Base-by-base conservation (phyloP, 2,888 invertebrate species). In the Zeuzera pyrina region DNA sequence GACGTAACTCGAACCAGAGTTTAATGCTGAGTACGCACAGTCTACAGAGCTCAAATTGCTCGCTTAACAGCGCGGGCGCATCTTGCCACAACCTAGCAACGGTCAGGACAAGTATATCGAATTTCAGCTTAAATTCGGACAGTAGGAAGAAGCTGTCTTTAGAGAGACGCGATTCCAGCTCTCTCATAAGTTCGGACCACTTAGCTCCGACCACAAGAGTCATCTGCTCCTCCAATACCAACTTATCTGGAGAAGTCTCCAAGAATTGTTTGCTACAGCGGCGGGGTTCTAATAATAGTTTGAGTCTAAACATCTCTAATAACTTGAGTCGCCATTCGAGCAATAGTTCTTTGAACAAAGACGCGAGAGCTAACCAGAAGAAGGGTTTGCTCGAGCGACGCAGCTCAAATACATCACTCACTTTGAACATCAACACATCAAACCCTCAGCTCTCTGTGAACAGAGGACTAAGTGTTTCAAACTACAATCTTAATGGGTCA, bases 321-420 rank as follows among this genome's bases (percentile, higher is more conserved):
- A 69, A 59, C 28, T 55, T 87, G 2, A 86, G 86, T 45, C 58
- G 86, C 5, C 86, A 87, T 45, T 84, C 85, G 1, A 88, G 86
- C 39, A 84, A 88, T 34, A 87, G 78, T 36, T 86, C 87, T 0
- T 61, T 87, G 2, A 85, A 79, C 35, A 78, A 77, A 51, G 81
- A 79, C 4, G 57, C 59, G 0, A 81, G 73, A 48, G 45, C 58
- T 0, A 63, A 64, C 0, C 84, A 74, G 26, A 86, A 86, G 24
- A 91, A 91, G 49, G 92, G 93, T 5, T 70, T 94, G 1, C 71
- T 94, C 3, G 94, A 94, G 59, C 86, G 97, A 14, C 85, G 97
- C 32, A 95, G 95, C 30, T 96, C 95, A 1, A 96, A 94, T 59
- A 94, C 95, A 0, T 95, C 95, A 34, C 76, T 97, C 2, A 95